Evolutionary conservation across 2,888 invertebrate genomes (phyloP).

Genomic region (Aporophyla lueneburgensis): DNA sequence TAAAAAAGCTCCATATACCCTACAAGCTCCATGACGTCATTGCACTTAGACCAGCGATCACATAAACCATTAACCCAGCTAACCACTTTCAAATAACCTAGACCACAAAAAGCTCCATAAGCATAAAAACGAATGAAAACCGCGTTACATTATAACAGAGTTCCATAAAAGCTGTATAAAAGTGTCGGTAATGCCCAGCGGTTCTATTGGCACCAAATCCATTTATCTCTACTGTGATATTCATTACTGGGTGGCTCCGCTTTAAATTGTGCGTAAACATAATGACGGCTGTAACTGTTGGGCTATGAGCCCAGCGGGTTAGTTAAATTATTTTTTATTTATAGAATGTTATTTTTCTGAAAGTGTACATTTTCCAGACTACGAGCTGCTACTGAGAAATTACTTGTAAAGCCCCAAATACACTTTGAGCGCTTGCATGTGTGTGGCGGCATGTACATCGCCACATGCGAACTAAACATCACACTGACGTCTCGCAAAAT

Average conservation of each 20-base stretch:
- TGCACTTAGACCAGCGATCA: not conserved
- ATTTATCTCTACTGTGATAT: constrained; percentile 78
- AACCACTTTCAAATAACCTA: constrained; percentile 10
- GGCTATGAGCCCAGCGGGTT: constrained; percentile 63
- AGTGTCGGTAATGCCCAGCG: constrained; percentile 61
- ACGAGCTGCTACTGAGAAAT: too few species aligned
- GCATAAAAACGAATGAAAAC: constrained; percentile 47
- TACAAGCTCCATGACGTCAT: not conserved
- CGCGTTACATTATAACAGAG: constrained; percentile 26
- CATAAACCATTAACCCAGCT: not conserved
- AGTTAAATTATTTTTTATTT: too few species aligned
- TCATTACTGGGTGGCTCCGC: constrained; percentile 77
- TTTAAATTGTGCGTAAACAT: constrained; percentile 84
- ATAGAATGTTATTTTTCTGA: too few species aligned
- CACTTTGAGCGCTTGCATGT: too few species aligned
- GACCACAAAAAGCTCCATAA: constrained; percentile 25
- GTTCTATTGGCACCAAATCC: constrained; percentile 76
- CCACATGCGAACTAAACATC: too few species aligned
- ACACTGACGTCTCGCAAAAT: too few species aligned
- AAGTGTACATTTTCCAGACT: too few species aligned
- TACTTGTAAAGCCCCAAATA: too few species aligned
- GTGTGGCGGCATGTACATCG: too few species aligned
- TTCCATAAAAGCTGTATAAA: constrained; percentile 52
- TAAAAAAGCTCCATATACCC: too few species aligned
- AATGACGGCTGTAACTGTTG: constrained; percentile 75